phyloP scores from a whole-genome alignment of 2,797 vertebrate species.

The Brotula barbata region DNA sequence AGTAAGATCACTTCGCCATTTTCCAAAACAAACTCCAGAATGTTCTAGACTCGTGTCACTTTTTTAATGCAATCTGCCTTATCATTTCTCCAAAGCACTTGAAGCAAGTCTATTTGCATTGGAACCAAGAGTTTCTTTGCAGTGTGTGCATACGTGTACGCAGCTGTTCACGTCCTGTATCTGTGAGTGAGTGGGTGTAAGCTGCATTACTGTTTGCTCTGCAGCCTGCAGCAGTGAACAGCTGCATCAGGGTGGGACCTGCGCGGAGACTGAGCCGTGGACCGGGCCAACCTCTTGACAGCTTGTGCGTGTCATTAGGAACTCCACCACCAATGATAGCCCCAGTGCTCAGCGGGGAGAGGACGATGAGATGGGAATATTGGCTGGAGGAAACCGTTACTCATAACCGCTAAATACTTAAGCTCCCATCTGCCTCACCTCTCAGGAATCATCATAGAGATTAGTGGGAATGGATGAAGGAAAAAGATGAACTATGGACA shows the following conservation, averaged over 20 bases:
- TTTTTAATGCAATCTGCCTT: background rate
- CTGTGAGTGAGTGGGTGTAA: constrained; percentile 30
- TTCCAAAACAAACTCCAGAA: too few relatives aligned
- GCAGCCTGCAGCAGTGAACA: constrained; percentile 58
- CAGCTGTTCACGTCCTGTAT: constrained; percentile 18
- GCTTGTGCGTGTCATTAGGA: constrained; percentile 24
- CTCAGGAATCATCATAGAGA: constrained; percentile 3
- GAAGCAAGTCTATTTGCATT: too few relatives aligned
- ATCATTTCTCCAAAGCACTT: too few relatives aligned
- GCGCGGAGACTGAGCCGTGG: constrained; percentile 4
- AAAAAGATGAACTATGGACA: background rate
- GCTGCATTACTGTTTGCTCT: constrained; percentile 24
- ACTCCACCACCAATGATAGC: constrained; percentile 30
- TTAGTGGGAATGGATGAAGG: background rate
- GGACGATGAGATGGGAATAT: constrained; percentile 11
- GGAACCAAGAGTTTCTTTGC: too few relatives aligned
- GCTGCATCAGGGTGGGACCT: constrained; percentile 72
- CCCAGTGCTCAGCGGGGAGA: constrained; percentile 17
- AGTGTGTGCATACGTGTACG: constrained; percentile 8
- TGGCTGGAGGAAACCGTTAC: background rate
- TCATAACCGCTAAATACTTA: background rate
- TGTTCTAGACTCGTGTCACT: background rate
- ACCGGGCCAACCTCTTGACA: constrained; percentile 45
- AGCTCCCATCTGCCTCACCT: constrained; percentile 14
- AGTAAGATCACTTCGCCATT: too few relatives aligned